Evolutionary conservation across 2,888 invertebrate genomes (phyloP).

Genomic region (Drosophila acutilabella): DNA sequence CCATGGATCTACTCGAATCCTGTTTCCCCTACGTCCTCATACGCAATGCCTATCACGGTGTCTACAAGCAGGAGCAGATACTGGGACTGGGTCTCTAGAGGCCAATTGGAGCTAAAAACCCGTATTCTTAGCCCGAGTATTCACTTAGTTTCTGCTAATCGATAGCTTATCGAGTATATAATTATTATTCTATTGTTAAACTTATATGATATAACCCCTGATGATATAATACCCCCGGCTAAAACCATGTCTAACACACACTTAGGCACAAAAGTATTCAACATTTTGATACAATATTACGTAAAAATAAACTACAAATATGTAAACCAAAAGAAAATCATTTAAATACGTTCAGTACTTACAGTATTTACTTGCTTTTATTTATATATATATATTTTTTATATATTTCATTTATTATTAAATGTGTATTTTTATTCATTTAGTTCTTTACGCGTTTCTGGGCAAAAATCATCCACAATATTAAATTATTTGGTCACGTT

Average conservation of each 20-base stretch:
- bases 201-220: conserved; percentile 41
- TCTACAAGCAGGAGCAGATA: conserved; percentile 94
- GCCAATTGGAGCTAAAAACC: background rate
- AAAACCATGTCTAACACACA: conserved; percentile 29
- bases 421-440: conserved; percentile 61
- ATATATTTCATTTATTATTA: conserved; percentile 47
- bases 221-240: conserved; percentile 22
- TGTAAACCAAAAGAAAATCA: conserved; percentile 23
- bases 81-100: conserved; percentile 67
- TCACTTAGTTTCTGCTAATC: conserved; percentile 46
- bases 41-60: conserved; percentile 98
- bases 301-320: conserved; percentile 70
- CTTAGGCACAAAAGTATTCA: conserved; percentile 41
- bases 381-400: conserved; percentile 25
- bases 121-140: conserved; percentile 42
- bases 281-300: conserved; percentile 69
- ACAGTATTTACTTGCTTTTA: conserved; percentile 37
- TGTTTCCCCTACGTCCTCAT: conserved; percentile 99
- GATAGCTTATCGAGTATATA: conserved; percentile 38
- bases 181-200: conserved; percentile 67
- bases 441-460: conserved; percentile 42
- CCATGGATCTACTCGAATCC: conserved; percentile 99
- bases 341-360: conserved; percentile 11
- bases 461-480: conserved; percentile 68
- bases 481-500: conserved; percentile 82